Percentiles rank a stretch among this genome's conserved stretches.
Conservation (phyloP, 1,140 invertebrate genomes). For the Cephus cinctus region DNA sequence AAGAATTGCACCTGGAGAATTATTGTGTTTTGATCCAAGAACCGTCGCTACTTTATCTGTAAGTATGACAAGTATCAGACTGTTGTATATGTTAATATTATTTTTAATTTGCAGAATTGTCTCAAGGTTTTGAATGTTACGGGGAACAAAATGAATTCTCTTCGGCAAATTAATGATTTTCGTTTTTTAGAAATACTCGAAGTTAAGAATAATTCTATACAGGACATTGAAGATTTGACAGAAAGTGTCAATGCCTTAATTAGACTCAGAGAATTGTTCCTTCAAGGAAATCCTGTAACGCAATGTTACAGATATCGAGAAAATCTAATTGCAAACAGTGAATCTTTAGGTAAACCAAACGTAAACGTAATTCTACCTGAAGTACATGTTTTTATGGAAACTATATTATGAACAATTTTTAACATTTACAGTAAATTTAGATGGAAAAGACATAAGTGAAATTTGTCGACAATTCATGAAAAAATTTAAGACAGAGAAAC, state of each 20-base stretch:
- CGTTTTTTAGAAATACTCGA: slow-evolving; percentile 47
- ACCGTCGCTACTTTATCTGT: slow-evolving; percentile 61
- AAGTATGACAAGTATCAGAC: slow-evolving; percentile 30
- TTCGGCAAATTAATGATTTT: slow-evolving; percentile 49
- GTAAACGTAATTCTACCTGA: background rate
- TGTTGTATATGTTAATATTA: slow-evolving; percentile 20
- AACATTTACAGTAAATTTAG: slow-evolving; percentile 42
- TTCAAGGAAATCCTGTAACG: slow-evolving; percentile 64
- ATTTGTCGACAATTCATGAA: slow-evolving; percentile 54
- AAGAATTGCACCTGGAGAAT: slow-evolving; percentile 55
- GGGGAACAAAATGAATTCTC: slow-evolving; percentile 51
- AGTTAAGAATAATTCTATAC: slow-evolving; percentile 55
- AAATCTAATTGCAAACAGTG: slow-evolving; percentile 62
- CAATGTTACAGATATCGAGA: slow-evolving; percentile 63
- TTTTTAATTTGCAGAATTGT: slow-evolving; percentile 36
- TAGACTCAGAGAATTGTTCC: slow-evolving; percentile 56
- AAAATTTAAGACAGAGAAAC: slow-evolving; percentile 52
- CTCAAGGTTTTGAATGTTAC: slow-evolving; percentile 57
- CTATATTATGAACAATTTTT: slow-evolving; percentile 12
- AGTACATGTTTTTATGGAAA: slow-evolving; percentile 9
- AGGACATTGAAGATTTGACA: slow-evolving; percentile 52
- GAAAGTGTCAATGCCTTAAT: slow-evolving; percentile 56
- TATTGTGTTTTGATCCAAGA: slow-evolving; percentile 68
- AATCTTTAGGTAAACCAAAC: slow-evolving; percentile 56
- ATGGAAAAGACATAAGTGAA: slow-evolving; percentile 55